phyloP scores from a whole-genome alignment of 1,140 invertebrate genomes.

The Brachionus calyciflorus region DNA sequence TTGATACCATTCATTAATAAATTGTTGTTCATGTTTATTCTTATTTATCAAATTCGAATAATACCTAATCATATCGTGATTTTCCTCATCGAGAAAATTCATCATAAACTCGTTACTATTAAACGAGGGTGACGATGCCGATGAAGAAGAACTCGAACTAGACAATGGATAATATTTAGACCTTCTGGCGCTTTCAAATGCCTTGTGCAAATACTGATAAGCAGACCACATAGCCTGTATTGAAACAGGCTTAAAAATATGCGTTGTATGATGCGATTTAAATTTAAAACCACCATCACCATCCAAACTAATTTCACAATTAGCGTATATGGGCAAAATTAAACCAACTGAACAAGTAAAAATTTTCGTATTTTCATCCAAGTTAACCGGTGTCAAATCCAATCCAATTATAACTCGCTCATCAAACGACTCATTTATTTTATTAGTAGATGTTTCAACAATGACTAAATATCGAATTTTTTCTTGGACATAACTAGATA shows the following conservation, averaged over 20 bases:
- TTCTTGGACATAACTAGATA: slow-evolving; percentile 29
- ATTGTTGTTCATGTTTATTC: not conserved
- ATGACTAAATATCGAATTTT: slow-evolving; percentile 46
- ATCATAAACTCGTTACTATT: not conserved
- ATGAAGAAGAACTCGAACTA: slow-evolving; percentile 13
- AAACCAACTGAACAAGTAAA: slow-evolving; percentile 16
- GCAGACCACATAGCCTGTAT: slow-evolving; percentile 45
- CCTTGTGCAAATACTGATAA: slow-evolving; percentile 44
- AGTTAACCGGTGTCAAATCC: not conserved
- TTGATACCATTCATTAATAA: slow-evolving; percentile 44
- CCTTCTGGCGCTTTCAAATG: slow-evolving; percentile 32
- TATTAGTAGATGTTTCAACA: slow-evolving; percentile 11
- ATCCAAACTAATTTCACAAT: slow-evolving; percentile 39
- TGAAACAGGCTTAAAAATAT: slow-evolving; percentile 43
- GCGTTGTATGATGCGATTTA: slow-evolving; percentile 44
- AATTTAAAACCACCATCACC: slow-evolving; percentile 44
- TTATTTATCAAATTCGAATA: slow-evolving; percentile 24
- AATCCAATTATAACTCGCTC: slow-evolving; percentile 20
- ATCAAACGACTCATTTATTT: not conserved
- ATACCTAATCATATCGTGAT: slow-evolving; percentile 14
- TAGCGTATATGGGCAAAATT: slow-evolving; percentile 36
- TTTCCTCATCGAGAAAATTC: not conserved
- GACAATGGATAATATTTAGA: slow-evolving; percentile 16
- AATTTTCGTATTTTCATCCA: not conserved
- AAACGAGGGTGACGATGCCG: not conserved